These are phyloP conservation scores for Erebia palarica DNA, from an alignment of 2,888 invertebrate genomes.

Conservation along the genomic window DNA sequence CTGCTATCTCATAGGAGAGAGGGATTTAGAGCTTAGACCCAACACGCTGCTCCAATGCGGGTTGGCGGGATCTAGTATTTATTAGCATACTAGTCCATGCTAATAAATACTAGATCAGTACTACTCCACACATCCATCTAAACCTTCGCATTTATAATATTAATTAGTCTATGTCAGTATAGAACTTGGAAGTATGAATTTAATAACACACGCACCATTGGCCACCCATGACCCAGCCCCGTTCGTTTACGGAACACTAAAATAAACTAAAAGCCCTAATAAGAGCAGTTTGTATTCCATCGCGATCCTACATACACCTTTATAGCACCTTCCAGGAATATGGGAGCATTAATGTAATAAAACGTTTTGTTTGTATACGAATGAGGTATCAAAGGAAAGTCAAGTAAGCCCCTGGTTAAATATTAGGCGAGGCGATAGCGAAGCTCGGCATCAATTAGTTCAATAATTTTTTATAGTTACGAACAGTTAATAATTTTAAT, in stretches of 20 bases:
- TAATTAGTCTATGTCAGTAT: too few species aligned
- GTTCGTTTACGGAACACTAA: constrained; percentile 17
- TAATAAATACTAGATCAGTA: too few species aligned
- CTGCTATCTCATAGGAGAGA: too few species aligned
- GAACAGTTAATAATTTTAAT: too few species aligned
- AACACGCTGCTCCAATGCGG: too few species aligned
- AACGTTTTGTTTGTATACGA: constrained; percentile 23
- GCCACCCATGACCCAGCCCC: not conserved
- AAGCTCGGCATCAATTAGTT: not conserved
- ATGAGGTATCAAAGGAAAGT: constrained; percentile 18
- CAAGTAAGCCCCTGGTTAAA: not conserved
- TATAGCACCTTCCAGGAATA: constrained; percentile 38
- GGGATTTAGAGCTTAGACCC: too few species aligned
- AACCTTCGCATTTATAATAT: too few species aligned
- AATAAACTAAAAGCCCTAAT: constrained; percentile 30
- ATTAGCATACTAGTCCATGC: too few species aligned
- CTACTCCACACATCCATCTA: too few species aligned
- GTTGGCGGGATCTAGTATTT: too few species aligned
- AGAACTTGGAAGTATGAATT: not conserved
- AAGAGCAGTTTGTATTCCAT: constrained; percentile 40
- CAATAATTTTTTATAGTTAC: too few species aligned
- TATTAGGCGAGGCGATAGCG: not conserved
- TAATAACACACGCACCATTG: not conserved
- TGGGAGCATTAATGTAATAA: constrained; percentile 23
- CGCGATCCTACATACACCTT: constrained; percentile 15